A percentile compares a stretch with the other conserved stretches of the same genome.
Evolutionary conservation across 2,113 vertebrate genomes (phyloP).

Genomic region (Jacana jacana): DNA sequence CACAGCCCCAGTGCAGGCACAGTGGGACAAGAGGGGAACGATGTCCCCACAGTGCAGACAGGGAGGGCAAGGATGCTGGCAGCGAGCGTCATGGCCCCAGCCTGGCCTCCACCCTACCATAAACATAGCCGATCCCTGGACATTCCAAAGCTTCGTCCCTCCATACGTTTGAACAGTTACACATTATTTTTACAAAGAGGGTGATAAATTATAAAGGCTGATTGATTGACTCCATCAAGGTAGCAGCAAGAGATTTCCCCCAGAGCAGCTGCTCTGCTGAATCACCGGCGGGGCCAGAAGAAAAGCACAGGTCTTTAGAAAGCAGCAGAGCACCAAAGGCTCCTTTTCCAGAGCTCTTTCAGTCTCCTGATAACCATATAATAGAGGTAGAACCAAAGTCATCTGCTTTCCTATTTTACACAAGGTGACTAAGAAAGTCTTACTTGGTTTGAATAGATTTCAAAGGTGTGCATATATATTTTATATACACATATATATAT

Average conservation of each 20-base stretch:
- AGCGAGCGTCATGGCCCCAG: accelerated
- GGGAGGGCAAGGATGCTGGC: accelerated
- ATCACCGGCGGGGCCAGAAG: neutral
- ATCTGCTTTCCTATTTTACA: constrained; percentile 49
- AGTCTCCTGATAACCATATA: constrained; percentile 28
- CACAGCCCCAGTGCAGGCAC: accelerated
- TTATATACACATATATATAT: neutral
- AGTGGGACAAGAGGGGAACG: neutral
- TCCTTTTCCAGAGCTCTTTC: constrained; percentile 31
- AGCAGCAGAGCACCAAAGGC: neutral
- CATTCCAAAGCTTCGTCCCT: neutral
- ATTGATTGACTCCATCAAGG: constrained; percentile 8
- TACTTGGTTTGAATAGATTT: constrained; percentile 63
- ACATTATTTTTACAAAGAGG: neutral
- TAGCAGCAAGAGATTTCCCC: constrained; percentile 24
- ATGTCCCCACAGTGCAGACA: accelerated
- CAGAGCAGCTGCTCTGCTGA: constrained; percentile 2
- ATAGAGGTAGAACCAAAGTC: constrained; percentile 12
- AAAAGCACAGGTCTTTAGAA: constrained; percentile 2
- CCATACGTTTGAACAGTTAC: neutral
- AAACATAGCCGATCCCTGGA: neutral
- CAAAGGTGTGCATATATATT: constrained; percentile 8
- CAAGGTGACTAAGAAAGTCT: constrained; percentile 56
- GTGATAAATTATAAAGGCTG: neutral
- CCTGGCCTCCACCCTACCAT: neutral